Conservation (phyloP, 2,797 vertebrate species). For the Fringilla coelebs region DNA sequence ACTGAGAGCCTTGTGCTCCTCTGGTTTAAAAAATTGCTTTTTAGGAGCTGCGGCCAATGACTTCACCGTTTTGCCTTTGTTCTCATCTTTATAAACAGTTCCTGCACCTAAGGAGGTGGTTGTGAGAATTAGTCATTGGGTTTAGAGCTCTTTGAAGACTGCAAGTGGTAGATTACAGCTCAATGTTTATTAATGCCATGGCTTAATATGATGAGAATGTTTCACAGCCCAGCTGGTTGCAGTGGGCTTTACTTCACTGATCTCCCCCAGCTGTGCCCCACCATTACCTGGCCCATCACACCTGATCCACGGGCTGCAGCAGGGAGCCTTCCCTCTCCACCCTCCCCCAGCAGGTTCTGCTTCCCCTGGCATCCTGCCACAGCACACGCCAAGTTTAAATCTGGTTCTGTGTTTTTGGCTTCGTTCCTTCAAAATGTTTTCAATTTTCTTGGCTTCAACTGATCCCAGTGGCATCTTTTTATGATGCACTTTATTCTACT, state of each 20-base stretch:
- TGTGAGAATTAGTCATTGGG: conserved; percentile 4
- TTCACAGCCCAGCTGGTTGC: neutral
- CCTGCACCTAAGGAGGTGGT: neutral
- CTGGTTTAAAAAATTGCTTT: neutral
- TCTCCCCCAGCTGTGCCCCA: neutral
- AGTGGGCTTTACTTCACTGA: neutral
- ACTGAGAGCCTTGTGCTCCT: neutral
- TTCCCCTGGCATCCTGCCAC: conserved; percentile 37
- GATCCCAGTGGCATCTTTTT: conserved; percentile 58
- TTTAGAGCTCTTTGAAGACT: conserved; percentile 28
- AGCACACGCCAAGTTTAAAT: neutral
- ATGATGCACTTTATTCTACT: conserved; percentile 36
- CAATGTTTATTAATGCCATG: neutral
- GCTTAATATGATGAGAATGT: neutral
- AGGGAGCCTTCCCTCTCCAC: neutral
- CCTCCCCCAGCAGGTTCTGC: neutral
- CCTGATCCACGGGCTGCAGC: neutral
- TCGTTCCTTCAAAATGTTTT: neutral
- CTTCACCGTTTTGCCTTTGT: neutral
- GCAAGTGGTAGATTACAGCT: neutral
- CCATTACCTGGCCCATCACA: neutral
- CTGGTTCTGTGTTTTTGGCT: conserved; percentile 49
- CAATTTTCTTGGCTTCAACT: conserved; percentile 31
- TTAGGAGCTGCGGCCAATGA: neutral
- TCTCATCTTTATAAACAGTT: neutral